Conservation (phyloP, 1,140 invertebrate genomes). For the Nebria ingens region DNA sequence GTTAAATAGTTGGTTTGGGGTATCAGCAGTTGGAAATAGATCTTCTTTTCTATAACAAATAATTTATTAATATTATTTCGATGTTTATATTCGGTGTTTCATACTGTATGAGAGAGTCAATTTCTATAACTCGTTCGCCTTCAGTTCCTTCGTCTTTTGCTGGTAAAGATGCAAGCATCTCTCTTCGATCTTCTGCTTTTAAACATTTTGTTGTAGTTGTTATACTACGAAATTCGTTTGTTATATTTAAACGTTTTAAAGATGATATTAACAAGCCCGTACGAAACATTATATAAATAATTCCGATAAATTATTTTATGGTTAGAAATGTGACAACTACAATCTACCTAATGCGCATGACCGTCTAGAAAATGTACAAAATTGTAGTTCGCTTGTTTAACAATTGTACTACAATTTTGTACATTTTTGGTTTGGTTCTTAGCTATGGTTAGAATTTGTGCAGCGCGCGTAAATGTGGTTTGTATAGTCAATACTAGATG, state of each 20-base stretch:
- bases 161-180: constrained; percentile 44
- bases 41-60: constrained; percentile 49
- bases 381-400: too few relatives aligned
- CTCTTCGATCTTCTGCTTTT: constrained; percentile 45
- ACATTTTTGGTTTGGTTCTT: too few relatives aligned
- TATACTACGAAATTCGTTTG: background rate
- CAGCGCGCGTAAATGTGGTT: too few relatives aligned
- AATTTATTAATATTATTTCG: too few relatives aligned
- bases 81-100: constrained; percentile 11
- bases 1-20: constrained; percentile 62
- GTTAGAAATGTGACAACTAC: constrained; percentile 5
- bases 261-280: background rate
- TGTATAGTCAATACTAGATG: too few relatives aligned
- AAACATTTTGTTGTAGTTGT: constrained; percentile 20
- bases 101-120: too few relatives aligned
- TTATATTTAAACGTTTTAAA: background rate
- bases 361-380: too few relatives aligned
- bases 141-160: constrained; percentile 53
- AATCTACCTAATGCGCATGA: too few relatives aligned
- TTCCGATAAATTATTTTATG: background rate
- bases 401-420: too few relatives aligned
- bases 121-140: constrained; percentile 50
- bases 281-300: background rate
- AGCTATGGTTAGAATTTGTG: too few relatives aligned
- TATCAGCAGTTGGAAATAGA: constrained; percentile 63